Evolutionary conservation across 2,113 vertebrate genomes (phyloP).

Genomic region (Oxygymnocypris stewartii): DNA sequence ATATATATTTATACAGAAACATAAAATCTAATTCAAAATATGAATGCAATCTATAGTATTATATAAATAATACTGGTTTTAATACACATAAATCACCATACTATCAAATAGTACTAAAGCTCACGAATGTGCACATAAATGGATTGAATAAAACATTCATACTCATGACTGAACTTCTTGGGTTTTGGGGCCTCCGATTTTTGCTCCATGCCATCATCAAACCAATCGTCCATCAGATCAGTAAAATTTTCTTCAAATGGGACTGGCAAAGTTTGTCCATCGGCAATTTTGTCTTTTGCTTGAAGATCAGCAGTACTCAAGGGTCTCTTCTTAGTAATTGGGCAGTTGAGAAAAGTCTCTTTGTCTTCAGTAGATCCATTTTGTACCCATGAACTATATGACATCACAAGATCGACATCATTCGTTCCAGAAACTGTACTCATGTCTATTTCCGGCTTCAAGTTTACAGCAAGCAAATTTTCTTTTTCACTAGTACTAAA

Average conservation of each 20-base stretch:
- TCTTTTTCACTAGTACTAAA: no score
- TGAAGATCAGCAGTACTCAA: neutral
- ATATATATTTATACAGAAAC: neutral
- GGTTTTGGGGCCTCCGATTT: constrained; percentile 17
- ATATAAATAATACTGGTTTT: neutral
- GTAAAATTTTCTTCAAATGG: constrained; percentile 53
- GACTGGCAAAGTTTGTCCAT: neutral
- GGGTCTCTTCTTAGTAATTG: neutral
- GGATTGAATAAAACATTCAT: constrained; percentile 43
- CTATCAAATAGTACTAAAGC: neutral
- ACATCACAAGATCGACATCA: constrained; percentile 28
- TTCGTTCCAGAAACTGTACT: neutral
- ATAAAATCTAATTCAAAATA: neutral
- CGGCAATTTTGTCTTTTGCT: neutral
- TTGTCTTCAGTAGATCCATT: neutral
- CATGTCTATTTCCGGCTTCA: neutral
- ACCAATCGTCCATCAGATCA: constrained; percentile 71
- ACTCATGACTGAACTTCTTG: constrained; percentile 60
- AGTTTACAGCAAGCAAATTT: no score
- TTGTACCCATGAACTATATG: constrained; percentile 14
- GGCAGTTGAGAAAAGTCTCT: neutral
- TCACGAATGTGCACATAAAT: neutral
- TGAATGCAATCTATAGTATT: neutral
- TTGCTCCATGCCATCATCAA: constrained; percentile 70
- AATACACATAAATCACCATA: neutral